Evolutionary conservation across 2,888 invertebrate species (phyloP).

Genomic region (Chydorus sphaericus): DNA sequence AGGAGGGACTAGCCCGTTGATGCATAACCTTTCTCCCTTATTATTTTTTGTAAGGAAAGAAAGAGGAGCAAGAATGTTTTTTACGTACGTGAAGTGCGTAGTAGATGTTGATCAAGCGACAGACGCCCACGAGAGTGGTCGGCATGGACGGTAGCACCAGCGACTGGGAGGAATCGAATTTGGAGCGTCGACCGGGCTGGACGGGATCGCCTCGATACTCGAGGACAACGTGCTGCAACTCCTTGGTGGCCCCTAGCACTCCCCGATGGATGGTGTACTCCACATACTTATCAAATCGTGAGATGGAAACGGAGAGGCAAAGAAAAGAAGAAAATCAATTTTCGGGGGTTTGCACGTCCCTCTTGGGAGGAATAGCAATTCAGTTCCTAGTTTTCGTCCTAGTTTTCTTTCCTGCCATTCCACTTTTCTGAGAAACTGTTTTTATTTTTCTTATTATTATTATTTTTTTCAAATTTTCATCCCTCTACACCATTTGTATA

Average conservation of each 20-base stretch:
- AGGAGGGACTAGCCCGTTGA: too few species aligned
- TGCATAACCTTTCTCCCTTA: not conserved
- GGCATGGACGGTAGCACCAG: conserved; percentile 58
- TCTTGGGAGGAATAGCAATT: too few species aligned
- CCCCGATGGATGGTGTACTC: conserved; percentile 61
- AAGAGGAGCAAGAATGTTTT: not conserved
- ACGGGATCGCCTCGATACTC: conserved; percentile 53
- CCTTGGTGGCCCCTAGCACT: conserved; percentile 53
- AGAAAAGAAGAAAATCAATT: too few species aligned
- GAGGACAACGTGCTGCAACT: conserved; percentile 48
- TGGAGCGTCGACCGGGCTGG: conserved; percentile 41
- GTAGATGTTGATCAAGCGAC: conserved; percentile 53
- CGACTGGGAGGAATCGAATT: conserved; percentile 48
- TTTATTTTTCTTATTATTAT: too few species aligned
- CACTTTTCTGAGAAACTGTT: too few species aligned
- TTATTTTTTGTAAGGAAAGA: not conserved
- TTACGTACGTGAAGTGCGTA: conserved; percentile 49
- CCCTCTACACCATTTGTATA: too few species aligned
- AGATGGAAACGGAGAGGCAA: too few species aligned
- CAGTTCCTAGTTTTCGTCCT: too few species aligned
- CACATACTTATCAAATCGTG: too few species aligned
- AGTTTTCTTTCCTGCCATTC: too few species aligned
- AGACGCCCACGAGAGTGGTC: conserved; percentile 53
- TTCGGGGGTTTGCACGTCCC: too few species aligned
- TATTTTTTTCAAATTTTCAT: too few species aligned